Percentiles rank a stretch among this genome's conserved stretches.
These are phyloP conservation scores for Pseudeuparius sepicola DNA, from an alignment of 2,888 invertebrate species.

Conservation along the genomic window DNA sequence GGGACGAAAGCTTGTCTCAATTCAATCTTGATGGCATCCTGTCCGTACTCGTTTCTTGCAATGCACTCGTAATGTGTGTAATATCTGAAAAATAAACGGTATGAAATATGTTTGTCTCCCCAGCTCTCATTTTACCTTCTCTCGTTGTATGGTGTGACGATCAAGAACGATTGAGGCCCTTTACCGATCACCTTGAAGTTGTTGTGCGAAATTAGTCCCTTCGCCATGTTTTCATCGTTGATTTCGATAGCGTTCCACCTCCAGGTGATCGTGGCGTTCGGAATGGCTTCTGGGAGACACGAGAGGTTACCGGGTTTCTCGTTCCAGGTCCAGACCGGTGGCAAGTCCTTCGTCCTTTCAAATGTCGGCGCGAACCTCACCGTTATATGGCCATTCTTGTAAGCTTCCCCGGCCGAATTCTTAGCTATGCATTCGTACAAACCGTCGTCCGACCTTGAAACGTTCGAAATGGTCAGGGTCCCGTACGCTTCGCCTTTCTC, in stretches of 20 bases:
- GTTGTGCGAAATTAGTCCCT: conserved; percentile 12
- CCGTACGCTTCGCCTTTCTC: conserved; percentile 51
- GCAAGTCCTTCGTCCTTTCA: conserved; percentile 54
- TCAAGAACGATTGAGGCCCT: conserved; percentile 63
- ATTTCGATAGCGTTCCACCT: conserved; percentile 41
- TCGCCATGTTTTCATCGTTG: conserved; percentile 20
- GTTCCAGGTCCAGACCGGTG: conserved; percentile 78
- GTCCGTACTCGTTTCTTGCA: conserved; percentile 70
- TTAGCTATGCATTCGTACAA: conserved; percentile 79
- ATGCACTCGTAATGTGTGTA: conserved; percentile 73
- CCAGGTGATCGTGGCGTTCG: conserved; percentile 89
- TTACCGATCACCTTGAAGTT: conserved; percentile 33
- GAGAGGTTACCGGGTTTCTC: conserved; percentile 71
- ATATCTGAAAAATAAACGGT: conserved; percentile 32
- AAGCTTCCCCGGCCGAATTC: conserved; percentile 64
- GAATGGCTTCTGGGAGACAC: conserved; percentile 77
- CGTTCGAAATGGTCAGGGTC: conserved; percentile 54
- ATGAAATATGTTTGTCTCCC: no score
- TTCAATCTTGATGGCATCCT: conserved; percentile 45
- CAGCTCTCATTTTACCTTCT: conserved; percentile 31
- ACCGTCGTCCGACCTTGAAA: conserved; percentile 70
- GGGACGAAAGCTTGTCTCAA: conserved; percentile 23
- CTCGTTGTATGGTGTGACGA: conserved; percentile 56
- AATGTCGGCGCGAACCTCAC: conserved; percentile 78
- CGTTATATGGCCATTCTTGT: conserved; percentile 70